Base-by-base conservation (phyloP, 2,888 invertebrate genomes). In the Fragum sueziense region DNA sequence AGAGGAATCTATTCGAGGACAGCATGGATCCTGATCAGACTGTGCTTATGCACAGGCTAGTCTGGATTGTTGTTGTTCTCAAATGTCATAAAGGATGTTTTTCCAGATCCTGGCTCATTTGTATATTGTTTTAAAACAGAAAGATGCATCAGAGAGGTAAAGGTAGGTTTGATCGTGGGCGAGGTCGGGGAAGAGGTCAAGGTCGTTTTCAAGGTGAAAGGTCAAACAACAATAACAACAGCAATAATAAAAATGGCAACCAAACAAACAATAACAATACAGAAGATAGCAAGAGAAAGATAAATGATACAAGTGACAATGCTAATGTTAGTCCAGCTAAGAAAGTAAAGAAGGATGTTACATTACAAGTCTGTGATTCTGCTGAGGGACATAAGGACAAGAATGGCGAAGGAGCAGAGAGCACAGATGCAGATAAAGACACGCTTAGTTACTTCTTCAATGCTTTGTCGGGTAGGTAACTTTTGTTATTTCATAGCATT, bases 101-200 rank as follows among this genome's bases (percentile, higher is more conserved):
- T n/a, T n/a, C n/a, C n/a, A n/a, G n/a, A n/a, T n/a, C n/a, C n/a
- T n/a, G n/a, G n/a, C n/a, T n/a, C n/a, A n/a, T n/a, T n/a, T n/a
- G n/a, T n/a, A n/a, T n/a, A n/a, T n/a, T n/a, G n/a, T n/a, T n/a
- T n/a, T n/a, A n/a, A n/a, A n/a, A 11, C 41, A 86, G 86, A 4
- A 86, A 84, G 74, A 86, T 86, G 82, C 74, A 69, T 52, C 57
- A 72, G 31, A 25, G 71, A 70, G 62, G 76, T 57, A 31, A 72
- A 51, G 41, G 68, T n/a, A 67, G 57, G n/a, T 20, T 47, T 41
- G 33, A 65, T 6, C 61, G 74, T 57, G 76, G 76, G 22, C 69
- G 76, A 7, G 74, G 76, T 11, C 62, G 79, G 65, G 76, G 70
- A n/a, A 68, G 74, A 25, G 68, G 74, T 0, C 52, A 71, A 59